phyloP scores from a whole-genome alignment of 2,113 vertebrate species.

The Garra rufa region DNA sequence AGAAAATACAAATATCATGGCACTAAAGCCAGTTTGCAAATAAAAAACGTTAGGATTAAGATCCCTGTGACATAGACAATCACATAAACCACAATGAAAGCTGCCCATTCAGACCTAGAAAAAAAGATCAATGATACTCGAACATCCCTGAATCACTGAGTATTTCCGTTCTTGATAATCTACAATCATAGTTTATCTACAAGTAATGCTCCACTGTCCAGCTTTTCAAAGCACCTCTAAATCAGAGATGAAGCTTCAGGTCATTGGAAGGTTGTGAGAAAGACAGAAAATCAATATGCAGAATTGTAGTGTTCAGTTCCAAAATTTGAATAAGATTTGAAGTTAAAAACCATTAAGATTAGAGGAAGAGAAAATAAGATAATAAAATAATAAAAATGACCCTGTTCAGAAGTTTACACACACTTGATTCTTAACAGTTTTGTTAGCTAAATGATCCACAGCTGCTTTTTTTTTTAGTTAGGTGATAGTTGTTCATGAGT shows the following conservation, averaged over 20 bases:
- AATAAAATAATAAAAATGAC: too few relatives aligned
- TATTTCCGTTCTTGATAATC: slow-evolving; percentile 19
- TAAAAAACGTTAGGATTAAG: slow-evolving; percentile 20
- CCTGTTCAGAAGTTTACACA: too few relatives aligned
- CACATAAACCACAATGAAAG: slow-evolving; percentile 25
- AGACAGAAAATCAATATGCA: background rate
- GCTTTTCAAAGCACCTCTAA: background rate
- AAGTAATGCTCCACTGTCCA: background rate
- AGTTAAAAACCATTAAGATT: too few relatives aligned
- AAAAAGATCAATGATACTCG: background rate
- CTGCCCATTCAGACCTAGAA: background rate
- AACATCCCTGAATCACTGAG: slow-evolving; percentile 44
- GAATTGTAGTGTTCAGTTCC: background rate
- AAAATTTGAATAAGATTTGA: background rate
- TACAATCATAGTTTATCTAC: slow-evolving; percentile 15
- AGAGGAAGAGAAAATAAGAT: too few relatives aligned
- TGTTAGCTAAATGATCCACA: too few relatives aligned
- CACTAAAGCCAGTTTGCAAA: slow-evolving; percentile 29
- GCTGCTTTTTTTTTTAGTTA: too few relatives aligned
- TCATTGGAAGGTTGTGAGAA: background rate
- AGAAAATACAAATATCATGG: slow-evolving; percentile 49
- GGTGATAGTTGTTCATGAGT: too few relatives aligned
- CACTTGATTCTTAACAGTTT: too few relatives aligned
- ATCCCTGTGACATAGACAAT: slow-evolving; percentile 15
- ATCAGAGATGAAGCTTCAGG: background rate